Percentiles rank a stretch among this genome's conserved stretches.
phyloP scores from a whole-genome alignment of 2,888 invertebrate genomes.

The Callyntrura sp. region DNA sequence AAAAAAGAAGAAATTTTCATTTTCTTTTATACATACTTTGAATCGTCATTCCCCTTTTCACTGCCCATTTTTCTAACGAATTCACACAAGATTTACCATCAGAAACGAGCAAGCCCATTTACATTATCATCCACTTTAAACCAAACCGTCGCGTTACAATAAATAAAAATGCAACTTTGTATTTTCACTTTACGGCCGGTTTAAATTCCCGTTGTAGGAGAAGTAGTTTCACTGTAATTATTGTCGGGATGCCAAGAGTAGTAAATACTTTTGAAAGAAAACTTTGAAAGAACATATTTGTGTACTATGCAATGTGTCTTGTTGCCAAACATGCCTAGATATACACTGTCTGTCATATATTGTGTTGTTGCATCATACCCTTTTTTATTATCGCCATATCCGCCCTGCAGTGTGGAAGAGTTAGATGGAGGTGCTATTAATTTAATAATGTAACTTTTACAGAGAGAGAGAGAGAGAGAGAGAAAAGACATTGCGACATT shows the following conservation, averaged over 20 bases:
- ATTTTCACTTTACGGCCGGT: conserved; percentile 25
- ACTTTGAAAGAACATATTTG: no score
- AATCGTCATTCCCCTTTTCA: conserved; percentile 30
- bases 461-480: no score
- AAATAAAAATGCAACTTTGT: conserved; percentile 14
- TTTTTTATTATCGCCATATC: no score
- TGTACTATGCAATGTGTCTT: no score
- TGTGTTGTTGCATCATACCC: no score
- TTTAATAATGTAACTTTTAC: not conserved
- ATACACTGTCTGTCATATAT: no score
- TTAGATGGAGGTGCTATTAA: no score
- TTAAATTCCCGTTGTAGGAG: conserved; percentile 16
- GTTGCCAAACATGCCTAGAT: no score
- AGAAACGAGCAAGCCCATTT: conserved; percentile 50
- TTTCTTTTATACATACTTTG: conserved; percentile 10
- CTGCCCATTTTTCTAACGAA: conserved; percentile 52
- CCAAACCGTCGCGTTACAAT: conserved; percentile 25
- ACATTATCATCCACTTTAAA: conserved; percentile 47
- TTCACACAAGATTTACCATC: conserved; percentile 65
- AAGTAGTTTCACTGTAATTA: conserved; percentile 25
- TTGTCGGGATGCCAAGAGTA: conserved; percentile 42
- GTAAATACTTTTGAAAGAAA: conserved; percentile 26
- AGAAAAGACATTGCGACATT: not conserved
- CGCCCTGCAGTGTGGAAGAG: no score
- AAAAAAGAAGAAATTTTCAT: conserved; percentile 28